phyloP scores from a whole-genome alignment of 2,797 vertebrate genomes.

The Synanceia verrucosa region DNA sequence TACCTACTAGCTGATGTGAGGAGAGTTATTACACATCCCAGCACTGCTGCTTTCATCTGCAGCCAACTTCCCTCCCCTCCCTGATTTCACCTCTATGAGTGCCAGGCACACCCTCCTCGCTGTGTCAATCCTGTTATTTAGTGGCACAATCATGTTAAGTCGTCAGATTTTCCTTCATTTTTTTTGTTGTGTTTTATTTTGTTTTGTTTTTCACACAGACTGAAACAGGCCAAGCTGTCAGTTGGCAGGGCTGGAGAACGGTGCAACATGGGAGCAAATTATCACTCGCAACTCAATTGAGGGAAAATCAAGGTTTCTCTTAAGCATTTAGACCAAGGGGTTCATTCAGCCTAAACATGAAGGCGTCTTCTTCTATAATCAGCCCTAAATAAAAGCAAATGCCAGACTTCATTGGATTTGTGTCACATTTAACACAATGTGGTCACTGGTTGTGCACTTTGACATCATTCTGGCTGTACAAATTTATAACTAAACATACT shows the following conservation, averaged over 20 bases:
- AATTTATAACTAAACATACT: neutral
- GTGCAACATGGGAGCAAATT: constrained; percentile 16
- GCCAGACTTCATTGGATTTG: neutral
- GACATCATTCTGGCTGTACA: neutral
- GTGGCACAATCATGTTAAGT: constrained; percentile 40
- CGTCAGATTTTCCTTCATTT: constrained; percentile 15
- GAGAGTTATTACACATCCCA: constrained; percentile 69
- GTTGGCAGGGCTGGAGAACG: constrained; percentile 1
- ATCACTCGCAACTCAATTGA: constrained; percentile 14
- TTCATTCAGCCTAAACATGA: neutral
- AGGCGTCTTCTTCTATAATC: neutral
- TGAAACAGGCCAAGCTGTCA: constrained; percentile 9
- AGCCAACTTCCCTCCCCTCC: constrained; percentile 76
- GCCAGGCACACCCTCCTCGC: constrained; percentile 63
- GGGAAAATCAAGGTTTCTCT: constrained; percentile 4
- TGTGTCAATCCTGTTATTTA: constrained; percentile 60
- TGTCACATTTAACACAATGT: neutral
- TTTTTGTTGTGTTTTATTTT: no score
- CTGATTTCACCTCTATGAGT: constrained; percentile 61
- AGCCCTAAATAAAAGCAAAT: neutral
- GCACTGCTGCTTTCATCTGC: constrained; percentile 71
- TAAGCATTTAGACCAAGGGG: neutral
- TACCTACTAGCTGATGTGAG: constrained; percentile 67
- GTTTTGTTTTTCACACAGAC: neutral
- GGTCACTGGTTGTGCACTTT: no score